phyloP scores from a whole-genome alignment of 2,113 vertebrate species.

The Forbesichthys papilliferus region DNA sequence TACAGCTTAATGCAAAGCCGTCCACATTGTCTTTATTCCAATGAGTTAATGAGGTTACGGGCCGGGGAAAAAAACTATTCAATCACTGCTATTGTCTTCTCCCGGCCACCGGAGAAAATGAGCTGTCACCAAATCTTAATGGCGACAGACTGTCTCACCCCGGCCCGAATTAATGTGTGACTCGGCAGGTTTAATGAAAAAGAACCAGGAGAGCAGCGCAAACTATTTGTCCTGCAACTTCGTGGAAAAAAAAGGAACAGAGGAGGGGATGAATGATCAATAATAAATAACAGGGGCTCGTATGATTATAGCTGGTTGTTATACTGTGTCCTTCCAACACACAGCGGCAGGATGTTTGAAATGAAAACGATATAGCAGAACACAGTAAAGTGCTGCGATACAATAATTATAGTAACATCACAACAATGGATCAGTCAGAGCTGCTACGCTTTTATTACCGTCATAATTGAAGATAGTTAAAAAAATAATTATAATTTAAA shows the following conservation, averaged over 20 bases:
- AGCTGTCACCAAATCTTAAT: slow-evolving; percentile 72
- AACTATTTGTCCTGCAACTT: slow-evolving; percentile 42
- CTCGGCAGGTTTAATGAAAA: slow-evolving; percentile 61
- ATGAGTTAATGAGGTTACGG: slow-evolving; percentile 78
- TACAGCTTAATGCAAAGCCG: slow-evolving; percentile 74
- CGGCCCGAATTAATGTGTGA: slow-evolving; percentile 62
- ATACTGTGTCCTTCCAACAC: slow-evolving; percentile 28
- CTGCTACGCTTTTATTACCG: too few species aligned
- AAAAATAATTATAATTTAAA: too few species aligned
- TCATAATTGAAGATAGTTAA: too few species aligned
- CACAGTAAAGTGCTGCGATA: neutral
- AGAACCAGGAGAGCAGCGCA: slow-evolving; percentile 22
- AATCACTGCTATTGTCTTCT: slow-evolving; percentile 69
- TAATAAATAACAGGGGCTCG: slow-evolving; percentile 22
- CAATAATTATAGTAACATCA: neutral
- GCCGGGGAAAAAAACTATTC: slow-evolving; percentile 50
- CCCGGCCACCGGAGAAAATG: slow-evolving; percentile 64
- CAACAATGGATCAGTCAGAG: neutral
- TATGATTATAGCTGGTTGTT: slow-evolving; percentile 4
- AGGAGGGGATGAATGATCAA: slow-evolving; percentile 3
- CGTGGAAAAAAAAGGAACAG: neutral
- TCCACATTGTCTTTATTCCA: slow-evolving; percentile 73
- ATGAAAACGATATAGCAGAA: neutral
- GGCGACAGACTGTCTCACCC: slow-evolving; percentile 51
- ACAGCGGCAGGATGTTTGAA: neutral